Base-by-base conservation (phyloP, 2,113 vertebrate species). In the Pachycephala philippinensis region DNA sequence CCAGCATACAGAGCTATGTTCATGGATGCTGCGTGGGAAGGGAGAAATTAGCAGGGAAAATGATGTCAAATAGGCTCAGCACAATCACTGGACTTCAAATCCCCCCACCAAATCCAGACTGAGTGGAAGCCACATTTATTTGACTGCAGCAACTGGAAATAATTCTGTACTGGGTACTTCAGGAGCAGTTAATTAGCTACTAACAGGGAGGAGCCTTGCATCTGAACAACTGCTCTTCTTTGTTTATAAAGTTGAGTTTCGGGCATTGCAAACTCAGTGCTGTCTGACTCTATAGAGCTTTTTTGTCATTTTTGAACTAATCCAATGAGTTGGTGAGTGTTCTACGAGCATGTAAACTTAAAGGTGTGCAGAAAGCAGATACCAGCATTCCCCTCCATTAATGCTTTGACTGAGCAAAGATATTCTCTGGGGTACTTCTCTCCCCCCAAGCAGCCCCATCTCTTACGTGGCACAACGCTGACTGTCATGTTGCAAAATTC, bases 401-500 rank as follows among this genome's bases (percentile, higher is more conserved):
- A 27, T 44, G 23, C 40, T 80, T n/a, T 69, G 31, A 16, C 13
- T 66, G 39, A 50, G 49, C 65, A 74, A 9, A 27, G 28, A 3
- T 39, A 11, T 5, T 7, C 17, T 13, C 16, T 30, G 44, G 64
- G 35, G 15, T 37, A 15, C 47, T 50, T 8, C 53, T 40, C 10
- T 31, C 40, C 7, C 26, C 35, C 10, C 3, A 27, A 53, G 56
- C 68, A 65, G 23, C 37, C 12, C 21, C 15, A 0, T 66, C 49
- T 95, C 99, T 99, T 97, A 99, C 99, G 91, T 23, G 97, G 97
- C 85, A 97, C 50, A 72, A 99, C 96, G 5, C 97, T 91, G 89
- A 99, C 94, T 3, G 99, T 99, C 77, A 99, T 96, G 97, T 99
- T 99, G 97, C 98, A 99, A 53, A 31, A 97, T 2, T 90, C 89